Conservation (phyloP, 1,140 invertebrate genomes). For the Neodiprion pinetum region DNA sequence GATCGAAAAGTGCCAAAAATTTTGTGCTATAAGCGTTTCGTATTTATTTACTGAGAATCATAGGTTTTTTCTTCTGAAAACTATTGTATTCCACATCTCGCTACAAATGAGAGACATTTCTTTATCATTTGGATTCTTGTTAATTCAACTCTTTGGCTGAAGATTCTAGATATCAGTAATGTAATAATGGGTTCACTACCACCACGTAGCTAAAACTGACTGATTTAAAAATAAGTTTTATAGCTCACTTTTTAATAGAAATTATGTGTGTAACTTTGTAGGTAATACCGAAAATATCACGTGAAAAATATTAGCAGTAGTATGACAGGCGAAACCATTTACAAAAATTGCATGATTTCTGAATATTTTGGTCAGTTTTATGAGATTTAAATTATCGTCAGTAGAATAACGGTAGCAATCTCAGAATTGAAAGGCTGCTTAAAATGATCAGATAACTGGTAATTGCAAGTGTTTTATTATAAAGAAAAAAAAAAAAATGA, state of each 20-base stretch:
- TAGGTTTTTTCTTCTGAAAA: too few relatives aligned
- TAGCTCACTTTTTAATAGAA: conserved; percentile 39
- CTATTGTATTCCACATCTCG: too few relatives aligned
- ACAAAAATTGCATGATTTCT: background rate
- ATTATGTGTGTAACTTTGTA: conserved; percentile 26
- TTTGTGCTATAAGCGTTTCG: too few relatives aligned
- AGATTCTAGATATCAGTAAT: background rate
- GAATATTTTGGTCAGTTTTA: background rate
- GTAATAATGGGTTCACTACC: background rate
- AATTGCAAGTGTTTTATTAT: conserved; percentile 47
- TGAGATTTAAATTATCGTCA: background rate
- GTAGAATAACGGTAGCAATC: background rate
- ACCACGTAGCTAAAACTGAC: conserved; percentile 32
- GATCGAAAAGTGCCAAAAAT: conserved; percentile 1
- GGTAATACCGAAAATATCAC: background rate
- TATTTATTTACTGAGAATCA: too few relatives aligned
- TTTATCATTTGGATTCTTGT: background rate
- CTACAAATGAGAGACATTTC: background rate
- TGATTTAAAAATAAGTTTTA: conserved; percentile 46
- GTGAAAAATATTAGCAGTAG: conserved; percentile 4
- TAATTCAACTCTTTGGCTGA: background rate
- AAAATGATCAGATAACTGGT: background rate
- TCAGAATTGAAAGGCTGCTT: background rate
- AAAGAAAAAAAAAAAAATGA: conserved; percentile 34
- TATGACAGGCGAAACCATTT: background rate